These are phyloP conservation scores for Pristionchus entomophagus DNA, from an alignment of 2,888 invertebrate genomes.

Conservation along the genomic window DNA sequence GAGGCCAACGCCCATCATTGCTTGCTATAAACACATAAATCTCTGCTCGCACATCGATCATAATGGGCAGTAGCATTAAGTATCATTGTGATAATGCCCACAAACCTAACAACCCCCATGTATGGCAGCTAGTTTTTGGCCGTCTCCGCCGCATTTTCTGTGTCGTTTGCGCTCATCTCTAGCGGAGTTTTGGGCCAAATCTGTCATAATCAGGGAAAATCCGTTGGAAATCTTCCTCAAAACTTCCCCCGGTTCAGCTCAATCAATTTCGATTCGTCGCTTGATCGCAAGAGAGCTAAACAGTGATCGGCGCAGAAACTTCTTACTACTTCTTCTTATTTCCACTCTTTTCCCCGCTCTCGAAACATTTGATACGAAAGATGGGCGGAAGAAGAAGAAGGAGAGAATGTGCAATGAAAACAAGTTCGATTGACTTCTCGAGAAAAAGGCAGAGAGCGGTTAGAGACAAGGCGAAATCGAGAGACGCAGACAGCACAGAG, in stretches of 20 bases:
- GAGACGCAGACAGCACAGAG: background rate
- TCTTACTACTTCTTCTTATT: constrained; percentile 27
- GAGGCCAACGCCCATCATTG: background rate
- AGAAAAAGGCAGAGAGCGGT: background rate
- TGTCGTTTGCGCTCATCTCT: background rate
- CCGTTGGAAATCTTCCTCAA: too few relatives aligned
- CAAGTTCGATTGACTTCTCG: constrained; percentile 36
- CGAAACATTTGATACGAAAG: constrained; percentile 36
- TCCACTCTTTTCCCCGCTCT: background rate
- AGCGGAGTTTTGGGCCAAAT: background rate
- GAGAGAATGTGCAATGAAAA: constrained; percentile 2
- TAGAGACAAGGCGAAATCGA: background rate
- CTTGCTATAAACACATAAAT: background rate
- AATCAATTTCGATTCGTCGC: constrained; percentile 21
- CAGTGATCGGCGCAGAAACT: constrained; percentile 17
- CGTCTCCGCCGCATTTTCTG: background rate
- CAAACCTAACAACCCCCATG: too few relatives aligned
- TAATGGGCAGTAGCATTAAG: too few relatives aligned
- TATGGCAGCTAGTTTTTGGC: background rate
- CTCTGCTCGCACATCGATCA: background rate
- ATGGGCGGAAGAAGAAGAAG: background rate
- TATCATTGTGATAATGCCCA: too few relatives aligned
- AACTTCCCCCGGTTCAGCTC: background rate
- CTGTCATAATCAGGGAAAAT: background rate
- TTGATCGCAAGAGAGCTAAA: background rate